A percentile compares a stretch with the other conserved stretches of the same genome.
Conservation (phyloP, 2,113 vertebrate genomes). For the Corythaeola cristata region DNA sequence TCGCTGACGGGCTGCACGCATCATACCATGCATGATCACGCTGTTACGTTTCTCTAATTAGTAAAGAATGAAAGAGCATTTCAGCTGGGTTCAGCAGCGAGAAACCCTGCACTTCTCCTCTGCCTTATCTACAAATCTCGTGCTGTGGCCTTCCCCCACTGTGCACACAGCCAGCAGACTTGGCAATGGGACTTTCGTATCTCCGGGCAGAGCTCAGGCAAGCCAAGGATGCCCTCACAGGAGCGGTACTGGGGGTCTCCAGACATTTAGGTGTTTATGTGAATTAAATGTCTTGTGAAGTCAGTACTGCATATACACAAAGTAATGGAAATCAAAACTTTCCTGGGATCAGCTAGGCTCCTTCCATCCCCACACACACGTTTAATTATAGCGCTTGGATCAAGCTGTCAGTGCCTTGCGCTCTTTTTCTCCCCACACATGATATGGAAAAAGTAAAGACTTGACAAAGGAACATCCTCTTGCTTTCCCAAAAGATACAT, state of each 20-base stretch:
- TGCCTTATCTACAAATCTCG: neutral
- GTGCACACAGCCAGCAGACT: accelerated
- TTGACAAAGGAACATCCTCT: neutral
- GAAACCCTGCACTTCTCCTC: neutral
- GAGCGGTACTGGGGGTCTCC: neutral
- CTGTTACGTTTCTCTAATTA: neutral
- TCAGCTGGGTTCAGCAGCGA: neutral
- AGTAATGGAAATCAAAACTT: neutral
- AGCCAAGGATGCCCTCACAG: neutral
- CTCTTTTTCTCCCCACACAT: neutral
- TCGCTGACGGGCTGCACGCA: accelerated
- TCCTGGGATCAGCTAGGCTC: neutral
- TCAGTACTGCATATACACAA: neutral
- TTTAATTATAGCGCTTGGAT: neutral
- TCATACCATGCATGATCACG: accelerated
- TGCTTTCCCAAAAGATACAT: neutral
- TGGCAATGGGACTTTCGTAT: accelerated
- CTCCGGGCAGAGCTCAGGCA: neutral
- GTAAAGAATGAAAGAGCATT: neutral
- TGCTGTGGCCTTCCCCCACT: neutral
- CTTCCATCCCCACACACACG: neutral
- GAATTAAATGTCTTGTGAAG: neutral
- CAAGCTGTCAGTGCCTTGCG: neutral
- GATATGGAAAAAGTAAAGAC: neutral
- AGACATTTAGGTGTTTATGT: neutral